Base-by-base conservation (phyloP, 2,888 invertebrate genomes). In the Plagodis dolabraria region DNA sequence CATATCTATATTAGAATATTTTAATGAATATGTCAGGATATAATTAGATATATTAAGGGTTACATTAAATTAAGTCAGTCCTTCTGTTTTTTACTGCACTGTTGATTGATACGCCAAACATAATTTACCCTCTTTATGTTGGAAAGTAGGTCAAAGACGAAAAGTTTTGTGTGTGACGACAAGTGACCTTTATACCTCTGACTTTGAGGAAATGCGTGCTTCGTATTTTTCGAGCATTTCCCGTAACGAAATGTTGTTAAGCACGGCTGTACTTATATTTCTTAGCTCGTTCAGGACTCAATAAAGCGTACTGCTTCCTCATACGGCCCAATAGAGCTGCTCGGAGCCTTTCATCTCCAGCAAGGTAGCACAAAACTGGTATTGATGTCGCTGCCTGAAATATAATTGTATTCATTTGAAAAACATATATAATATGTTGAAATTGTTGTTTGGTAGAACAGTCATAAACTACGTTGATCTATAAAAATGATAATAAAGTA, bases 251-350 rank as follows among this genome's bases (percentile, higher is more conserved):
- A 61, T 5, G 12, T 5, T 61, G 35, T 44, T 68, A 68, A 22
- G 67, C 61, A 57, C 60, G 50, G 48, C 55, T 65, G 57, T 74
- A 73, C 58, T 80, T 77, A 59, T 81, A 90, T 58, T 82, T 77
- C 64, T 83, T 86, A 33, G 91, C 91, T 33, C 78, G 77, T 52
- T 86, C 83, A 7, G 92, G 90, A 60, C 83, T 87, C 8, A 92
- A 79, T 5, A 92, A 75, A 1, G 92, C 92, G 70, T 93, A 93
- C 60, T 93, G 82, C 61, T 83, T 87, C 57, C 88, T 83, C 87
- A 93, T 86, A 36, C 93, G 86, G n/a, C 93, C 93, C 35, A 93
- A 75, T 36, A 93, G 75, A 10, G 93, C 93, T 36, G 93, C 92
- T 10, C 93, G 83, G 4, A 93, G 77, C 44, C 93, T 79, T 57